Conservation (phyloP, 2,797 vertebrate species). For the Mus spretus region DNA sequence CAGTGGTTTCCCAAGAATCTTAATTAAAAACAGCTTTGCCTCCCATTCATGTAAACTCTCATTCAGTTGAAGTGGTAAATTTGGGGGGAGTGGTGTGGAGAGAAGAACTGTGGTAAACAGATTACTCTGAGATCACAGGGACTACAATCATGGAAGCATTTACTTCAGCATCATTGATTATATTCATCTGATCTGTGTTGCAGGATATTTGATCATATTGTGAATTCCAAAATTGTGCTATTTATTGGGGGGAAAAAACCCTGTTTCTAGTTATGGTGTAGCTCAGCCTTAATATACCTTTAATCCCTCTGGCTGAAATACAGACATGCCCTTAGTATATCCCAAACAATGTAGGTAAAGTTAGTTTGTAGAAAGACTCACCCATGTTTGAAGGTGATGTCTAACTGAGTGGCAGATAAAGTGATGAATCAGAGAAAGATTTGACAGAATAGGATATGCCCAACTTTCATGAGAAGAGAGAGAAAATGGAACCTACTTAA, state of each 20-base stretch:
- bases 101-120: constrained; percentile 33
- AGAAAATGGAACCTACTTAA: neutral
- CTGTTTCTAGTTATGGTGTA: neutral
- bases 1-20: constrained; percentile 62
- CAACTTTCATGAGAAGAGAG: neutral
- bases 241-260: neutral
- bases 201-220: neutral
- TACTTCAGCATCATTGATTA: neutral
- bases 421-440: neutral
- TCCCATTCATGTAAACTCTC: constrained; percentile 67
- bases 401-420: neutral
- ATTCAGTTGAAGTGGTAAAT: constrained; percentile 39
- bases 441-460: neutral
- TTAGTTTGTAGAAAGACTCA: neutral
- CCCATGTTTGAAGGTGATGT: neutral
- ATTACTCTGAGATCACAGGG: constrained; percentile 21
- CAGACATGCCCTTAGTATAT: neutral
- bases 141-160: neutral
- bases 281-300: neutral
- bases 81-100: neutral
- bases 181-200: neutral
- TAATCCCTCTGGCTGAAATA: neutral
- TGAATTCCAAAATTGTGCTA: neutral
- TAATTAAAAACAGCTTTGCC: constrained; percentile 44
- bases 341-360: neutral